Conservation (phyloP, 2,113 vertebrate genomes). For the Mixornis gularis region DNA sequence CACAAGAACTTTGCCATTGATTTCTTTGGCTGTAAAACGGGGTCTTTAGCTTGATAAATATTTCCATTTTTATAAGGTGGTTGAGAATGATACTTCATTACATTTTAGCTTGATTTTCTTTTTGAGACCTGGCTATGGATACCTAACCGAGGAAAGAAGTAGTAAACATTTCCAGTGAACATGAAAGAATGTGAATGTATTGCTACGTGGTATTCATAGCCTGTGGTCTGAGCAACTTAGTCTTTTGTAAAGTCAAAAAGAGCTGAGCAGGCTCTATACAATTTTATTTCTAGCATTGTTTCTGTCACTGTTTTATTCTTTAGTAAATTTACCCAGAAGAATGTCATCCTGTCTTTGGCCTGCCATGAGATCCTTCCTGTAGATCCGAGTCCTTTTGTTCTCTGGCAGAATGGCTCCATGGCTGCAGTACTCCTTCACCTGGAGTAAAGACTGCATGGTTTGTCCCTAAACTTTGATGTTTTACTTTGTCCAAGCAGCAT, state of each 20-base stretch:
- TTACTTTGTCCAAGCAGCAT: background rate
- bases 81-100: background rate
- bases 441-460: background rate
- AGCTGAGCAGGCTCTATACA: background rate
- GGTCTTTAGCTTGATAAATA: background rate
- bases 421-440: background rate
- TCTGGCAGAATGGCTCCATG: background rate
- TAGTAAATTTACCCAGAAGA: background rate
- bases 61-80: background rate
- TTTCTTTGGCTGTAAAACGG: background rate
- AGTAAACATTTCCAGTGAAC: background rate
- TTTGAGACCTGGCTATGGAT: background rate
- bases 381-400: background rate
- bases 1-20: background rate
- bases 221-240: background rate
- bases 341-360: background rate
- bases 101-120: background rate
- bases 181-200: background rate
- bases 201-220: background rate
- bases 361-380: background rate
- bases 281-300: background rate
- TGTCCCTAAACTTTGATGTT: background rate
- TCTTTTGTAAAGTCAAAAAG: background rate
- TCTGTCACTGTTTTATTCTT: background rate
- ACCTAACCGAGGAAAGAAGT: background rate